A percentile compares a stretch with the other conserved stretches of the same genome.
Evolutionary conservation across 2,113 vertebrate genomes (phyloP).

Genomic region (Ammodytes dubius): DNA sequence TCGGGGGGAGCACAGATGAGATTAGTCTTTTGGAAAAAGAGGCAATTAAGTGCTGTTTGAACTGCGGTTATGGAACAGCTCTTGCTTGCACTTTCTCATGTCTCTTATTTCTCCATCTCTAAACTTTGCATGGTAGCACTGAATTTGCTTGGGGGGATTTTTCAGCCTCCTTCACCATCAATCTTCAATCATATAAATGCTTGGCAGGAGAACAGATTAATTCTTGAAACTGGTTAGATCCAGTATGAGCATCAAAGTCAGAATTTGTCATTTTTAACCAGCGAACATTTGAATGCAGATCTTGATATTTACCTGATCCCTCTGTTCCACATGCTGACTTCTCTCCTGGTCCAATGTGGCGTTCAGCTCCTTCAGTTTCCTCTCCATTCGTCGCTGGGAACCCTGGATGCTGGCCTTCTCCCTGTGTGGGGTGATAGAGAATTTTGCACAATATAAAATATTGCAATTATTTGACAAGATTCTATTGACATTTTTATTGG

Average conservation of each 20-base stretch:
- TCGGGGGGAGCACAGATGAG: constrained; percentile 28
- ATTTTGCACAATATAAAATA: neutral
- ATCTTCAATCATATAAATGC: neutral
- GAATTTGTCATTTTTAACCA: neutral
- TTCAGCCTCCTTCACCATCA: too few species aligned
- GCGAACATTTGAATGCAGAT: constrained; percentile 7
- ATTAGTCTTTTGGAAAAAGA: constrained; percentile 38
- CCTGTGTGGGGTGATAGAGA: constrained; percentile 67
- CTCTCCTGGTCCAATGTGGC: constrained; percentile 94
- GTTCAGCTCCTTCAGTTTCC: constrained; percentile 93
- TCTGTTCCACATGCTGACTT: constrained; percentile 90
- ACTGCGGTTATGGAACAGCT: neutral
- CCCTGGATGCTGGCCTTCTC: constrained; percentile 89
- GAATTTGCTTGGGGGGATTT: too few species aligned
- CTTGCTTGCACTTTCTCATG: too few species aligned
- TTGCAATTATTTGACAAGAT: neutral
- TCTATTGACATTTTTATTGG: neutral
- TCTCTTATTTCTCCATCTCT: too few species aligned
- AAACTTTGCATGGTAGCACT: too few species aligned
- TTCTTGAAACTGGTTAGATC: neutral
- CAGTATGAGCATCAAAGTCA: neutral
- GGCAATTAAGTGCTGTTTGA: constrained; percentile 29
- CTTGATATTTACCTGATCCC: constrained; percentile 89
- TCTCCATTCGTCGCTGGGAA: constrained; percentile 90
- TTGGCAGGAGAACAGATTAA: too few species aligned